A percentile compares a stretch with the other conserved stretches of the same genome.
phyloP scores from a whole-genome alignment of 92 coral and sea anemone species.

The Ricordea florida region DNA sequence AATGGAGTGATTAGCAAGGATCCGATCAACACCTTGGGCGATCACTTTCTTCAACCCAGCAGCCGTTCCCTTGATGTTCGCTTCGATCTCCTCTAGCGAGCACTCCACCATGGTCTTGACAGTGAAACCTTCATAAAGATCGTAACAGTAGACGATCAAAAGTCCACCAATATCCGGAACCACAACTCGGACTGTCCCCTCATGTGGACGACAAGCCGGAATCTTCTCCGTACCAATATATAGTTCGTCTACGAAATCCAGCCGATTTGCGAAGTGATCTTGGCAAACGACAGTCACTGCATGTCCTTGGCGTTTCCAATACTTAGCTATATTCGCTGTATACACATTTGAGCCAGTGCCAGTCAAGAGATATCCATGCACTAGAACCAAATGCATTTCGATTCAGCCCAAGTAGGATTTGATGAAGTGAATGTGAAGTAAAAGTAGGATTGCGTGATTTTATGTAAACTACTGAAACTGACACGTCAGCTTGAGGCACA shows the following conservation, averaged over 20 bases:
- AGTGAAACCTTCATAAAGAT: constrained; percentile 69
- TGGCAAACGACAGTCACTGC: constrained; percentile 87
- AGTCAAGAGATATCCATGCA: constrained; percentile 83
- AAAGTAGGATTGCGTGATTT: no score
- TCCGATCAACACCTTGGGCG: constrained; percentile 83
- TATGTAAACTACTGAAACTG: no score
- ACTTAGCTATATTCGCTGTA: constrained; percentile 77
- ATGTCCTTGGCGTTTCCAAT: constrained; percentile 85
- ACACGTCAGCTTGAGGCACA: no score
- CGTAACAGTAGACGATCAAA: constrained; percentile 84
- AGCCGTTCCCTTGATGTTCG: constrained; percentile 73
- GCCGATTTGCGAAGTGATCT: constrained; percentile 78
- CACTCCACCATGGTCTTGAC: constrained; percentile 87
- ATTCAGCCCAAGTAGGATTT: no score
- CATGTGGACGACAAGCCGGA: constrained; percentile 71
- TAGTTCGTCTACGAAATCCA: constrained; percentile 81
- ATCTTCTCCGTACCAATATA: constrained; percentile 62
- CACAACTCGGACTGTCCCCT: constrained; percentile 74
- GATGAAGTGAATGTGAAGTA: no score
- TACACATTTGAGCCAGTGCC: constrained; percentile 89
- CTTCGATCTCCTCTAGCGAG: constrained; percentile 83
- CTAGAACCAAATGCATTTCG: constrained; percentile 83
- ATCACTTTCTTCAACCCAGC: constrained; percentile 78
- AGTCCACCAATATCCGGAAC: constrained; percentile 87
- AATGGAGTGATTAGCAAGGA: constrained; percentile 83